Conservation (phyloP, 2,888 invertebrate species). For the Rhopalosiphum nymphaeae region DNA sequence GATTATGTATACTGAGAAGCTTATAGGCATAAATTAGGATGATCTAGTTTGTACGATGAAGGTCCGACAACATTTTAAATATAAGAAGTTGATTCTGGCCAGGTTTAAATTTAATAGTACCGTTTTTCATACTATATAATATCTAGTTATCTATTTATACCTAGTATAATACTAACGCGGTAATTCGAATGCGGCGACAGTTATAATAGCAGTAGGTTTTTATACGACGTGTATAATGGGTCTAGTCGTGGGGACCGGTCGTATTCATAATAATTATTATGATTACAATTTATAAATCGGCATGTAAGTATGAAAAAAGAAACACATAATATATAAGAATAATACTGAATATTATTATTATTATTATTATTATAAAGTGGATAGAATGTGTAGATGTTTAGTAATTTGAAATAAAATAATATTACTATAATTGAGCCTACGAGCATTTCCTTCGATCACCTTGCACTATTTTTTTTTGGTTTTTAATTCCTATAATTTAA, state of each 20-base stretch:
- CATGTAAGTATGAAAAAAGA: neutral
- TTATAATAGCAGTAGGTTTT: neutral
- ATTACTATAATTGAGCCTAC: slow-evolving; percentile 23
- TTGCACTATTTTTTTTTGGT: slow-evolving; percentile 21
- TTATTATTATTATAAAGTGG: neutral
- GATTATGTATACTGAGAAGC: neutral
- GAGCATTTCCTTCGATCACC: slow-evolving; percentile 34
- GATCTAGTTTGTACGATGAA: neutral
- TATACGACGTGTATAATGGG: slow-evolving; percentile 8
- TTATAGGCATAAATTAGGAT: neutral
- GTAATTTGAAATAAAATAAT: neutral
- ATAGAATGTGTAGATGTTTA: slow-evolving; percentile 2
- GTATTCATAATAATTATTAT: neutral
- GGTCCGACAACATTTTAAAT: neutral
- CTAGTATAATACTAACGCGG: neutral
- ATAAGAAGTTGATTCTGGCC: neutral
- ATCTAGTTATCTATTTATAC: too few species aligned
- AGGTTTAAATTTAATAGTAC: neutral
- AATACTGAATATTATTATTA: slow-evolving; percentile 8
- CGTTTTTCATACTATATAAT: neutral
- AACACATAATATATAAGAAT: neutral
- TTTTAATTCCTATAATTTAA: slow-evolving; percentile 54
- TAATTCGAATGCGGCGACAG: neutral
- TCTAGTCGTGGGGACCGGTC: neutral
- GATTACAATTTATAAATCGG: slow-evolving; percentile 38